Percentiles rank a stretch among this genome's conserved stretches.
Evolutionary conservation across 2,888 invertebrate genomes (phyloP).

Genomic region (Conops quadrifasciatus): DNA sequence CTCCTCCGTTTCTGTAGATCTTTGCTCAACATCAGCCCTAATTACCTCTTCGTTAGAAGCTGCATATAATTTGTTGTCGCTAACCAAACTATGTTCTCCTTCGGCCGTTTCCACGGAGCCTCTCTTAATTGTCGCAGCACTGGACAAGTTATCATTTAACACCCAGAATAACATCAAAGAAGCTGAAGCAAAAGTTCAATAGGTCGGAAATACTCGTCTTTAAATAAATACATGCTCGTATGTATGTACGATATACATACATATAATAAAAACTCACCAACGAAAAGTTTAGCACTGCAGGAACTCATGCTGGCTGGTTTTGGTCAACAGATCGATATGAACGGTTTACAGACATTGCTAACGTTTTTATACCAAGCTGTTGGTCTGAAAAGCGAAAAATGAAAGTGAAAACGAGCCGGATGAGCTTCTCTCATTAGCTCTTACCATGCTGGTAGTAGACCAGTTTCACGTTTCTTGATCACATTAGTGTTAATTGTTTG

Average conservation of each 20-base stretch:
- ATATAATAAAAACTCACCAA: conserved; percentile 46
- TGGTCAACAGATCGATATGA: conserved; percentile 53
- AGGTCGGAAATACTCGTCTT: background rate
- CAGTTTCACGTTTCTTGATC: too few species aligned
- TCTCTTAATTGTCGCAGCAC: conserved; percentile 42
- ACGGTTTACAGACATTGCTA: conserved; percentile 53
- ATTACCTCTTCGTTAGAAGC: conserved; percentile 40
- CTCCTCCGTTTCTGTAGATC: too few species aligned
- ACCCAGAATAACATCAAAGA: conserved; percentile 41
- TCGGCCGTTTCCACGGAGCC: conserved; percentile 13
- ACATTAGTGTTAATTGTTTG: too few species aligned
- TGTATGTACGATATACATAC: background rate
- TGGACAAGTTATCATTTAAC: conserved; percentile 38
- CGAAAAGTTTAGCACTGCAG: conserved; percentile 42
- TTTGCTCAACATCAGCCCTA: too few species aligned
- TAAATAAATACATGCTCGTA: too few species aligned
- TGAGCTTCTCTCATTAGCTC: too few species aligned
- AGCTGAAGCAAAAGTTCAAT: conserved; percentile 20
- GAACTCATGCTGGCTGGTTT: conserved; percentile 45
- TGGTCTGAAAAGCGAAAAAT: conserved; percentile 26
- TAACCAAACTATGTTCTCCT: conserved; percentile 39
- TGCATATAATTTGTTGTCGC: conserved; percentile 46
- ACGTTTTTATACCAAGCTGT: conserved; percentile 49
- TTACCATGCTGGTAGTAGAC: too few species aligned
- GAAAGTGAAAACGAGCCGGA: conserved; percentile 27